These are phyloP conservation scores for Tenthredo livida DNA, from an alignment of 2,888 invertebrate species.

Conservation along the genomic window DNA sequence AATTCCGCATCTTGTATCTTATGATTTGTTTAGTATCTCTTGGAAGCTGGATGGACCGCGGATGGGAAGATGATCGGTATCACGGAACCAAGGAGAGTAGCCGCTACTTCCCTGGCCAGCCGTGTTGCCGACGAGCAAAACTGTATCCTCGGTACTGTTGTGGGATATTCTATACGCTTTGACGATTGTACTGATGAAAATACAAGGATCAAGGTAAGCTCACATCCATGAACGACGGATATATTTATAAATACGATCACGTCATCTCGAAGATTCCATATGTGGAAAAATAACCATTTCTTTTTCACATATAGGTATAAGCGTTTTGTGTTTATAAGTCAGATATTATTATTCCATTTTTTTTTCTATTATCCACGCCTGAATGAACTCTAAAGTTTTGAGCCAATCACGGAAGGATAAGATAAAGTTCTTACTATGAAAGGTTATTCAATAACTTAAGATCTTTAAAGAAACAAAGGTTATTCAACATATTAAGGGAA, in stretches of 20 bases:
- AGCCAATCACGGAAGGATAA: too few relatives aligned
- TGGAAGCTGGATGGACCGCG: slow-evolving; percentile 91
- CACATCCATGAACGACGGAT: background rate
- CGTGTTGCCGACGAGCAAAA: slow-evolving; percentile 92
- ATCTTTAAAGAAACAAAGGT: too few relatives aligned
- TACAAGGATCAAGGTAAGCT: slow-evolving; percentile 86
- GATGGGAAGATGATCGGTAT: slow-evolving; percentile 90
- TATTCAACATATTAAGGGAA: too few relatives aligned
- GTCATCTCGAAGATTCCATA: background rate
- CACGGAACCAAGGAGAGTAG: slow-evolving; percentile 95
- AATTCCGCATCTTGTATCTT: slow-evolving; percentile 60
- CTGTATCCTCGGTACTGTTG: slow-evolving; percentile 81
- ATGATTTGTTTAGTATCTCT: slow-evolving; percentile 84
- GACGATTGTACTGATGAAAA: slow-evolving; percentile 82
- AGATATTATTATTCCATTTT: background rate
- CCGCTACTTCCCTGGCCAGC: slow-evolving; percentile 92
- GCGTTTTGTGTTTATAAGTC: too few relatives aligned
- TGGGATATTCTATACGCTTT: slow-evolving; percentile 94
- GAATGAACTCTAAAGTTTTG: too few relatives aligned
- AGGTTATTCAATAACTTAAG: too few relatives aligned
- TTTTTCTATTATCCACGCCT: too few relatives aligned
- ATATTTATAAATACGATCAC: background rate
- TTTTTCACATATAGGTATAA: background rate
- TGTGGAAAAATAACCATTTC: background rate
- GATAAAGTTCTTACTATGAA: too few relatives aligned